Percentiles rank a stretch among this genome's conserved stretches.
Conservation (phyloP, 1,140 invertebrate species). For the Apis laboriosa region DNA sequence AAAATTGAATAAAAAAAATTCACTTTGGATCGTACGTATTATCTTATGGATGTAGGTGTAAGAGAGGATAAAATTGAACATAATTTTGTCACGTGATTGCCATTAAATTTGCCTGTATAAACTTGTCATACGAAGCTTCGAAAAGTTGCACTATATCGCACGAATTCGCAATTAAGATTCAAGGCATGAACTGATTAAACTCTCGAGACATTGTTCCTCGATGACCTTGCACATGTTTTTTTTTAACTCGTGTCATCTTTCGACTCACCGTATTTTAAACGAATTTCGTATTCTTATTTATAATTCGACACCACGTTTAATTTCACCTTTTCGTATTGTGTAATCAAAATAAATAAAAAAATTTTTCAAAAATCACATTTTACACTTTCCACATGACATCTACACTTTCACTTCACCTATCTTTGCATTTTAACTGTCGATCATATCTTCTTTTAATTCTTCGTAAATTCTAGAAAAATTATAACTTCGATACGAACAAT, state of each 20-base stretch:
- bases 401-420: background rate
- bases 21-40: background rate
- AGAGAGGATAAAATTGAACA: too few species aligned
- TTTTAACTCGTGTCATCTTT: background rate
- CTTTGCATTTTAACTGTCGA: too few species aligned
- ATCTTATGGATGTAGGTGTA: too few species aligned
- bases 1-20: too few species aligned
- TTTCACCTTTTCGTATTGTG: background rate
- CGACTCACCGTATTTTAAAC: background rate
- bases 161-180: constrained; percentile 17
- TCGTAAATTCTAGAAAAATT: too few species aligned
- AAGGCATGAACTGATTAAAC: constrained; percentile 14
- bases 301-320: background rate
- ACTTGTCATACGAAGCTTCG: constrained; percentile 27
- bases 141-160: background rate
- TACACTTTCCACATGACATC: background rate
- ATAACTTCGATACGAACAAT: too few species aligned
- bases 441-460: too few species aligned
- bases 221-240: constrained; percentile 15
- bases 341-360: background rate
- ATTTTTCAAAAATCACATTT: background rate
- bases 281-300: background rate
- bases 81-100: background rate
- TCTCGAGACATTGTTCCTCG: background rate
- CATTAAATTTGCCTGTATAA: constrained; percentile 13